A percentile compares a stretch with the other conserved stretches of the same genome.
These are phyloP conservation scores for Agapornis roseicollis DNA, from an alignment of 2,113 vertebrate genomes.

Conservation along the genomic window DNA sequence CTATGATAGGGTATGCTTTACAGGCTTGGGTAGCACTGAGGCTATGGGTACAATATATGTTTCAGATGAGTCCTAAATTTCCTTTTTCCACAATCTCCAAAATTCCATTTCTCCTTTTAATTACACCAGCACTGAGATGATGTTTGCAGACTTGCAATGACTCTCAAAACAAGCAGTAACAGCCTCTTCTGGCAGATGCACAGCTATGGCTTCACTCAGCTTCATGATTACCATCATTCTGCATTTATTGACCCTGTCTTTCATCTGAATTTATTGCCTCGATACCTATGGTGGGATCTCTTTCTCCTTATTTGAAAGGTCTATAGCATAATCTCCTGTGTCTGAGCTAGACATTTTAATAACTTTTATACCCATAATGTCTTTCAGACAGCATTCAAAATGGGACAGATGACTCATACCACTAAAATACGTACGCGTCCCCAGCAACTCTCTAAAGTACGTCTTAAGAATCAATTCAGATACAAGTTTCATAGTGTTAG, in stretches of 20 bases:
- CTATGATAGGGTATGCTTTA: neutral
- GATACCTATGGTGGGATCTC: neutral
- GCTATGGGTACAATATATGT: neutral
- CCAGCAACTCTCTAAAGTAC: neutral
- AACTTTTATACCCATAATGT: neutral
- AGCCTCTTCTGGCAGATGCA: neutral
- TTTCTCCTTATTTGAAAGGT: neutral
- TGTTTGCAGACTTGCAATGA: neutral
- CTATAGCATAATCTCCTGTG: neutral
- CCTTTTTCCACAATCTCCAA: neutral
- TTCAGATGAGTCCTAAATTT: neutral
- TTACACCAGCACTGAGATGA: accelerated
- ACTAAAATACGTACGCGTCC: neutral
- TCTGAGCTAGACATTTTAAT: neutral
- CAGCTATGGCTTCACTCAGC: neutral
- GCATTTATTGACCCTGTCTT: neutral
- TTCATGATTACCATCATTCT: neutral
- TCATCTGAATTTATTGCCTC: neutral
- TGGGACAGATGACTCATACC: neutral
- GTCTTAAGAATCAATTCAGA: neutral
- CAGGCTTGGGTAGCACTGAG: neutral
- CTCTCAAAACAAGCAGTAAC: neutral
- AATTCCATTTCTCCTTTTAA: neutral
- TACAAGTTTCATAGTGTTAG: neutral
- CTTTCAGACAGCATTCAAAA: neutral